Conservation (phyloP, 2,113 vertebrate genomes). For the Gymnobelideus leadbeateri region DNA sequence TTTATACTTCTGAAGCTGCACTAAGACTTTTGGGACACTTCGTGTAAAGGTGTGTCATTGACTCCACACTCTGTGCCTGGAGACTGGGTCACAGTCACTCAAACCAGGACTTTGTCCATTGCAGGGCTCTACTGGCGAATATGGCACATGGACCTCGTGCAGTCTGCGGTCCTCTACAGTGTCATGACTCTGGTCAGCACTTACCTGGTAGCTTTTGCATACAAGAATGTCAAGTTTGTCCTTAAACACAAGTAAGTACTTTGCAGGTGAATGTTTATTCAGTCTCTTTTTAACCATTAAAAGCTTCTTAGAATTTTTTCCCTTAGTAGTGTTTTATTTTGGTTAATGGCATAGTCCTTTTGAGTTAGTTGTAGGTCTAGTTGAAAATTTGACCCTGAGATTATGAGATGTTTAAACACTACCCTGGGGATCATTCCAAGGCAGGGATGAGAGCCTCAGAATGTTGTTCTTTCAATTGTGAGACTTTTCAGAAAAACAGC, state of each 20-base stretch:
- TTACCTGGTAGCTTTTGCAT: conserved; percentile 97
- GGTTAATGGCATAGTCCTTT: neutral
- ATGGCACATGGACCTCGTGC: conserved; percentile 99
- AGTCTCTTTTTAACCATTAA: neutral
- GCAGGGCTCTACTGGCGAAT: conserved; percentile 98
- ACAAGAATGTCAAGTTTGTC: conserved; percentile 99
- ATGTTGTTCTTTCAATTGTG: neutral
- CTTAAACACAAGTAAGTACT: conserved; percentile 97
- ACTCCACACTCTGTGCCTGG: neutral
- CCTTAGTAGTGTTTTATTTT: too few species aligned
- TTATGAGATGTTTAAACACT: neutral
- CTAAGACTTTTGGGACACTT: too few species aligned
- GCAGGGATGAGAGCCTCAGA: neutral
- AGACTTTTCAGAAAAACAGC: conserved; percentile 44
- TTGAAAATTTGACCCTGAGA: neutral
- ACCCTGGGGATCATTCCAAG: conserved; percentile 4
- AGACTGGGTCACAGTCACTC: neutral
- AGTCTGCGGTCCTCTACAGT: conserved; percentile 96
- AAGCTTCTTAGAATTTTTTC: neutral
- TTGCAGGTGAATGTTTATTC: conserved; percentile 20
- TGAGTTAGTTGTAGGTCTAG: neutral
- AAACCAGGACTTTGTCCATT: neutral
- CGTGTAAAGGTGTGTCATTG: neutral
- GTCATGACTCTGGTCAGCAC: conserved; percentile 99
- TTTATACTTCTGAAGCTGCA: neutral